phyloP scores from a whole-genome alignment of 2,797 vertebrate genomes.

The Trachops cirrhosus region DNA sequence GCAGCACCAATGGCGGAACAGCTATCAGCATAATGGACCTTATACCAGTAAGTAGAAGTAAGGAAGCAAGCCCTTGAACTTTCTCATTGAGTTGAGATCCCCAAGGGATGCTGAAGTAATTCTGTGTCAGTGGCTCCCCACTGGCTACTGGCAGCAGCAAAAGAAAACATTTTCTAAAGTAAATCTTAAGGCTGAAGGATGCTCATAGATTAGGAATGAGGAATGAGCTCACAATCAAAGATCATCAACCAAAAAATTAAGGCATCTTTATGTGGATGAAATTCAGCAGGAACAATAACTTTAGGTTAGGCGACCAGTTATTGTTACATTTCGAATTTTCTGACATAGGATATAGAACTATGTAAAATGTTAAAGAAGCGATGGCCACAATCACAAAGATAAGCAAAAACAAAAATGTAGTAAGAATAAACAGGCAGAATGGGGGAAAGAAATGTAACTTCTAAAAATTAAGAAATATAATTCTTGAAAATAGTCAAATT shows the following conservation, averaged over 20 bases:
- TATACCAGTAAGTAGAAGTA: not conserved
- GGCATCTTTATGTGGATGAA: not conserved
- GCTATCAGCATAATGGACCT: not conserved
- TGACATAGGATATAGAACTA: not conserved
- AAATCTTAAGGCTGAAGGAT: not conserved
- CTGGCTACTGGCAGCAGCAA: not conserved
- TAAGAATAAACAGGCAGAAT: not conserved
- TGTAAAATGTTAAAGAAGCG: not conserved
- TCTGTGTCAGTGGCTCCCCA: not conserved
- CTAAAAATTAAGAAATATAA: not conserved
- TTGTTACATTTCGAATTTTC: not conserved
- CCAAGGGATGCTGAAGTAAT: not conserved
- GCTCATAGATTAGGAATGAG: not conserved
- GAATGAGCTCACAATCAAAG: not conserved
- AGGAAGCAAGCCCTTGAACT: not conserved
- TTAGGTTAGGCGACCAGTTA: not conserved
- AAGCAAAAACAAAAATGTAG: not conserved
- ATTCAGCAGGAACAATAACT: not conserved
- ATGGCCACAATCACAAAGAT: not conserved
- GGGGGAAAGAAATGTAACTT: not conserved
- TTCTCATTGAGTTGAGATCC: not conserved
- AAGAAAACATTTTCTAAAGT: not conserved
- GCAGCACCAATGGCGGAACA: not conserved
- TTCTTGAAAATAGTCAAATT: conserved; percentile 6
- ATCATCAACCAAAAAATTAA: not conserved